These are phyloP conservation scores for Rhea pennata DNA, from an alignment of 2,113 vertebrate species.

Conservation along the genomic window DNA sequence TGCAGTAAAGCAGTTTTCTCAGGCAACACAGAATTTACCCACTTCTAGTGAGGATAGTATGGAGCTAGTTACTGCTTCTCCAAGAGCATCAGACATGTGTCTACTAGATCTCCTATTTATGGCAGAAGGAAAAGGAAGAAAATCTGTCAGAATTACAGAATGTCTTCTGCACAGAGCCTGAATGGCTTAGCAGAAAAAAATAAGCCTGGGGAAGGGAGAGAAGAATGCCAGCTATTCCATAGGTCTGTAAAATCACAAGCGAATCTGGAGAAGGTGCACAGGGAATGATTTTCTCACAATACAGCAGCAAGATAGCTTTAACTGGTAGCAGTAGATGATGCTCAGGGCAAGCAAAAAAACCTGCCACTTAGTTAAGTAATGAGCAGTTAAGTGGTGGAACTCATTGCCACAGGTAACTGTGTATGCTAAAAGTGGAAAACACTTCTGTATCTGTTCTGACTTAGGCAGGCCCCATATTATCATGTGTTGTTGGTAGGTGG, in stretches of 20 bases:
- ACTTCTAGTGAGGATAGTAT: not conserved
- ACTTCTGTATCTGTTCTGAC: not conserved
- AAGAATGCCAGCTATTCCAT: not conserved
- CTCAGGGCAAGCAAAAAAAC: not conserved
- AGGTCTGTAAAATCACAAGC: not conserved
- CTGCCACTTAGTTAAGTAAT: not conserved
- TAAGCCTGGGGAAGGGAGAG: not conserved
- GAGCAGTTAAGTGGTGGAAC: not conserved
- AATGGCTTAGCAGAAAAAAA: not conserved
- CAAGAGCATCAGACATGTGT: not conserved
- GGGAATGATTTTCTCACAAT: not conserved
- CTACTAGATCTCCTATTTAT: not conserved
- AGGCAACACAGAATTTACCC: not conserved
- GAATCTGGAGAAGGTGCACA: not conserved
- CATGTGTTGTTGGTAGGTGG: not conserved
- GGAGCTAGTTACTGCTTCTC: not conserved
- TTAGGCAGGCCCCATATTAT: not conserved
- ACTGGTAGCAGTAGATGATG: not conserved
- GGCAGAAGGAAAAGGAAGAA: not conserved
- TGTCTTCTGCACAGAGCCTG: not conserved
- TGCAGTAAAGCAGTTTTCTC: rapidly evolving
- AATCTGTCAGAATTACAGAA: not conserved
- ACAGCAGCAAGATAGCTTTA: not conserved
- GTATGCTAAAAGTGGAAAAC: not conserved
- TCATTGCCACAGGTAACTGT: not conserved